These are phyloP conservation scores for Rhingia campestris DNA, from an alignment of 2,888 invertebrate genomes.

Conservation along the genomic window DNA sequence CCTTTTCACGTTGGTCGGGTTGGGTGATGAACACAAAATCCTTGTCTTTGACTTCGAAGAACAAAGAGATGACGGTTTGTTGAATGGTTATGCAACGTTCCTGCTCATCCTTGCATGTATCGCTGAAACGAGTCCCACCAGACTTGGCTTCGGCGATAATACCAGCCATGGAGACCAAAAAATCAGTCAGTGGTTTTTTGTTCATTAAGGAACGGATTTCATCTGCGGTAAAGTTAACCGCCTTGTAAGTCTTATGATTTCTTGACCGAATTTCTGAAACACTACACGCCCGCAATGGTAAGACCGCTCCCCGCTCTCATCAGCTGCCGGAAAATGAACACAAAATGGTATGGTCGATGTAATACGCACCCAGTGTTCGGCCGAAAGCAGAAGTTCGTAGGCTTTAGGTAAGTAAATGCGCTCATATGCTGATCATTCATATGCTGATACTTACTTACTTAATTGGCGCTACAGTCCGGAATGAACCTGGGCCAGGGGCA, in stretches of 20 bases:
- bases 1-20: constrained; percentile 94
- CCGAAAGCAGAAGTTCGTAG: too few species aligned
- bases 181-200: constrained; percentile 99
- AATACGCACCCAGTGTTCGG: too few species aligned
- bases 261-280: constrained; percentile 86
- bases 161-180: constrained; percentile 99
- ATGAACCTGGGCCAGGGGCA: too few species aligned
- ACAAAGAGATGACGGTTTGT: constrained; percentile 99
- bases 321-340: too few species aligned
- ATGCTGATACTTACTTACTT: too few species aligned
- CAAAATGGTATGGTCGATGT: too few species aligned
- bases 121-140: constrained; percentile 99
- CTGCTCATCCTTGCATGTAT: constrained; percentile 99
- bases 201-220: constrained; percentile 99
- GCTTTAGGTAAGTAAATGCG: too few species aligned
- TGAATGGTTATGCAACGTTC: constrained; percentile 99
- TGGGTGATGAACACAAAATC: constrained; percentile 97
- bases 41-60: constrained; percentile 97
- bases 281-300: constrained; percentile 94
- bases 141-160: constrained; percentile 99
- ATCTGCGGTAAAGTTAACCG: constrained; percentile 99
- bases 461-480: too few species aligned
- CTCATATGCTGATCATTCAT: too few species aligned
- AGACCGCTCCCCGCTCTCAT: too few species aligned
- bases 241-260: constrained; percentile 88